A percentile compares a stretch with the other conserved stretches of the same genome.
phyloP scores from a whole-genome alignment of 2,797 vertebrate genomes.

The Falco berigora region DNA sequence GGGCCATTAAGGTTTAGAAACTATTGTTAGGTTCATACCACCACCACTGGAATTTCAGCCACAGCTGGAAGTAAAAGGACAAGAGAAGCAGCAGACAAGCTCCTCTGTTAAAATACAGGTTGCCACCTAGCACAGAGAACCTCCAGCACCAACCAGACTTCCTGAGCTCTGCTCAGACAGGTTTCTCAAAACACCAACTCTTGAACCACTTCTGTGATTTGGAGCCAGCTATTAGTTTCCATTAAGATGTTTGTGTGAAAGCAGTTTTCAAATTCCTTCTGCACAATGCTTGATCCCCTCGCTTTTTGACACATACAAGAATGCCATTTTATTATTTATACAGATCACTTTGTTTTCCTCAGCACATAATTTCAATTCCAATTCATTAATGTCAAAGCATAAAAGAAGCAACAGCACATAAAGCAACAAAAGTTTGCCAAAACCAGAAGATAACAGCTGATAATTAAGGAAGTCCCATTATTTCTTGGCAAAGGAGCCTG shows the following conservation, averaged over 20 bases:
- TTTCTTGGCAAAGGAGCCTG: slow-evolving; percentile 25
- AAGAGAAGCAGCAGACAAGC: background rate
- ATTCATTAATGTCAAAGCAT: slow-evolving; percentile 52
- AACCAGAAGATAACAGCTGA: slow-evolving; percentile 45
- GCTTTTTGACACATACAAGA: slow-evolving; percentile 1
- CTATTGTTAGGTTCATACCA: background rate
- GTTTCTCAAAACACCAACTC: background rate
- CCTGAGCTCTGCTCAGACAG: background rate
- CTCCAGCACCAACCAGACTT: background rate
- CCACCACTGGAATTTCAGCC: background rate
- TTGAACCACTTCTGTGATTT: background rate
- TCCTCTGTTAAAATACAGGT: background rate
- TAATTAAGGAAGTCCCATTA: slow-evolving; percentile 52
- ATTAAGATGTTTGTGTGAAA: slow-evolving; percentile 37
- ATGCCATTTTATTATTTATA: slow-evolving; percentile 26
- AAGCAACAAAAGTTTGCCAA: slow-evolving; percentile 34
- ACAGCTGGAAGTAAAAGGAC: background rate
- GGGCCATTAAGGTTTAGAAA: background rate
- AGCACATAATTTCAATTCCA: slow-evolving; percentile 25
- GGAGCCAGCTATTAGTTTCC: slow-evolving; percentile 9
- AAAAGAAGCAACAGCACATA: slow-evolving; percentile 17
- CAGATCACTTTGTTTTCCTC: slow-evolving; percentile 40
- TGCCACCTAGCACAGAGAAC: background rate
- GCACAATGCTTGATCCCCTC: background rate
- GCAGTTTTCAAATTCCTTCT: slow-evolving; percentile 28